Evolutionary conservation across 2,113 vertebrate genomes (phyloP), one percentile per base, ranked within the genome.

Genomic region (Ophthalmolycus amberensis): DNA sequence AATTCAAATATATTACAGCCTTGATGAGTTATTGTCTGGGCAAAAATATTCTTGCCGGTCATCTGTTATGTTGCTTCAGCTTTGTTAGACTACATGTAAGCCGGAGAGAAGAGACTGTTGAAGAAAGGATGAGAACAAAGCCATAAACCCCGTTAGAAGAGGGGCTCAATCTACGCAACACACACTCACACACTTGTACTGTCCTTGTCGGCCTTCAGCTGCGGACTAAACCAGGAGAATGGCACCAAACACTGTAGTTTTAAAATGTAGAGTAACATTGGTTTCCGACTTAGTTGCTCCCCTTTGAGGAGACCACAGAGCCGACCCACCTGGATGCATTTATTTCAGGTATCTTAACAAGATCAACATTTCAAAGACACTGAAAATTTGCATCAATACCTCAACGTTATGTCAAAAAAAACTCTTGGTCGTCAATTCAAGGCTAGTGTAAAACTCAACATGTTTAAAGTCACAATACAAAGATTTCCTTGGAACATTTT

Each of bases 1-100:
- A 90, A 93, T 92, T 92, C 80, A 93, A 95, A 93, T 94, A 96
- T 95, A 92, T 95, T 95, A 95, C 95, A 96, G 92, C 94, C 95
- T 95, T 84, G 81, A 90, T 88, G 84, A 92, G 87, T 95, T 94
- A 94, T 91, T 94, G 94, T 95, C 95, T 93, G 94, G 91, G 94
- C 88, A 89, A 91, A 90, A 85, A 52, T 89, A 34, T 67, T 85
- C 22, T 94, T 92, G 86, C 93, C 93, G 88, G 90, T 90, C 79
- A 79, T 77, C 90, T 93, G 71, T 92, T 93, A 71, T 77, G 87
- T 82, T 91, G 84, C 85, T 91, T 85, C 90, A 89, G 84, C 81
- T 88, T 69, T 50, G 73, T 89, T 83, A 87, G 67, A 75, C 72
- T 62, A 89, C 56, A 77, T 66, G 48, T 71, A 84, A 90, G 84